These are phyloP conservation scores for Lagenorhynchus albirostris DNA, from an alignment of 2,113 vertebrate genomes.

Conservation along the genomic window DNA sequence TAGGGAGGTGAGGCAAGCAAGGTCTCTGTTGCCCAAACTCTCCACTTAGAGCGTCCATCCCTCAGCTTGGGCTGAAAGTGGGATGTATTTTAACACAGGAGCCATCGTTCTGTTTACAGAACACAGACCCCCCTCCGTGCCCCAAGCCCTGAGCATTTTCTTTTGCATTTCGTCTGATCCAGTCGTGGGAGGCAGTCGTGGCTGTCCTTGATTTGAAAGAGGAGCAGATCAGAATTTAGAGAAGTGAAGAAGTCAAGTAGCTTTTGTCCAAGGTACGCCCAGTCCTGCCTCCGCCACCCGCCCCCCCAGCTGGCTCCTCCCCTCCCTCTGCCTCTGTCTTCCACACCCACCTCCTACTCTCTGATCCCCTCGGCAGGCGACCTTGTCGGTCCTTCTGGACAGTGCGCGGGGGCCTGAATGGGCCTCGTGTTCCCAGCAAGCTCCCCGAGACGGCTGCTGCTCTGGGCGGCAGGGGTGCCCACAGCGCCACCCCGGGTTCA, in stretches of 20 bases:
- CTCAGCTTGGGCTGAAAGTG: not conserved
- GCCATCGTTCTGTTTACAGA: accelerated
- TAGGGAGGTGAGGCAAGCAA: not conserved
- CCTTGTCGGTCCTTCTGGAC: accelerated
- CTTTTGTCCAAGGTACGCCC: not conserved
- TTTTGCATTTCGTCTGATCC: accelerated
- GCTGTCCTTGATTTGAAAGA: accelerated
- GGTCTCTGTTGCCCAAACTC: not conserved
- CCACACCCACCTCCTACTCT: accelerated
- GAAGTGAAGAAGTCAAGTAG: accelerated
- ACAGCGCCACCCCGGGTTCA: accelerated
- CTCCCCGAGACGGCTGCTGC: accelerated
- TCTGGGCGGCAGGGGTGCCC: accelerated
- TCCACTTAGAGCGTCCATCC: not conserved
- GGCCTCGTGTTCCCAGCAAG: accelerated
- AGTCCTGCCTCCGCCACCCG: accelerated
- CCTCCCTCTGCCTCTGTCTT: accelerated
- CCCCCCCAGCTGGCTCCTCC: accelerated
- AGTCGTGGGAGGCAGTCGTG: not conserved
- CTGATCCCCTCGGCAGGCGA: accelerated
- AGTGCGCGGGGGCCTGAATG: accelerated
- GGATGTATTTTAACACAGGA: accelerated
- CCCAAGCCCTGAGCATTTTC: not conserved
- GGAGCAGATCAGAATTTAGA: not conserved
- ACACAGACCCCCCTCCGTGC: accelerated